Conservation (phyloP, 2,797 vertebrate species). For the Acanthopagrus latus region DNA sequence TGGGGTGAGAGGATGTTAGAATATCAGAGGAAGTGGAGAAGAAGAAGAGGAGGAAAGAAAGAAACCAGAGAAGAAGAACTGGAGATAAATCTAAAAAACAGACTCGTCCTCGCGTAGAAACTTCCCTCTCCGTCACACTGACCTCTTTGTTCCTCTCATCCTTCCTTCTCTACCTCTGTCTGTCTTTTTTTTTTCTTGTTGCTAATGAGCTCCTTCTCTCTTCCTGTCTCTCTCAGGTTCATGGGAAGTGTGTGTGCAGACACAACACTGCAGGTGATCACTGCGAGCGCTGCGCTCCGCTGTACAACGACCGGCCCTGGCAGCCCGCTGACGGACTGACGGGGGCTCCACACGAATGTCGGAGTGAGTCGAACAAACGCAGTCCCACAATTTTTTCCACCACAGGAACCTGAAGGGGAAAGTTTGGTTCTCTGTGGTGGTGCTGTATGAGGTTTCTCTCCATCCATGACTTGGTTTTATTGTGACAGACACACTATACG, state of each 20-base stretch:
- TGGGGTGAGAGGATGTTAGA: constrained; percentile 18
- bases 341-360: constrained; percentile 91
- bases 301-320: constrained; percentile 97
- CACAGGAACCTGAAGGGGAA: not conserved
- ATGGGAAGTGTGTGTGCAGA: constrained; percentile 96
- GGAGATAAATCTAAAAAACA: constrained; percentile 14
- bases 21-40: constrained; percentile 6
- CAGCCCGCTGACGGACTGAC: constrained; percentile 92
- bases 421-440: too few species aligned
- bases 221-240: constrained; percentile 84
- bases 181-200: constrained; percentile 26
- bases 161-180: constrained; percentile 33
- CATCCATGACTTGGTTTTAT: too few species aligned
- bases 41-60: not conserved
- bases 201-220: constrained; percentile 53
- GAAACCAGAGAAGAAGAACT: not conserved
- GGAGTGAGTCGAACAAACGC: constrained; percentile 86
- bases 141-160: constrained; percentile 61
- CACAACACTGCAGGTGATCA: constrained; percentile 95
- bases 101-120: constrained; percentile 39
- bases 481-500: too few species aligned
- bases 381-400: constrained; percentile 18
- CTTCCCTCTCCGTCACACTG: constrained; percentile 57
- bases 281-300: constrained; percentile 90
- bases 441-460: too few species aligned